Evolutionary conservation across 2,113 vertebrate genomes (phyloP).

Genomic region (Stomatorhinus ivindoensis): DNA sequence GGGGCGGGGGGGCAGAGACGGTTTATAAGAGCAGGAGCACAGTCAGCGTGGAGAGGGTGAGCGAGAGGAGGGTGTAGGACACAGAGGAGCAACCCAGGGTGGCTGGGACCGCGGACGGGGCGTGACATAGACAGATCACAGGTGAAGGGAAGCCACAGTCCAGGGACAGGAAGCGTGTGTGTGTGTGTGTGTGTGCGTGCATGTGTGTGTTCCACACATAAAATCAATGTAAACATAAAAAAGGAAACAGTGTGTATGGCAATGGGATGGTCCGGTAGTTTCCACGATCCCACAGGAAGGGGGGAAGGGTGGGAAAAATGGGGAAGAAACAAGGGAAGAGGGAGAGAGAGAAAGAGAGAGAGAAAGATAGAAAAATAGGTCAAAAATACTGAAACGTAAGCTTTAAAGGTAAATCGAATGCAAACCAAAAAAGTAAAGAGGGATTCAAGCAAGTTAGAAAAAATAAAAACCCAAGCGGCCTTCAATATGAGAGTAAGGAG

Average conservation of each 20-base stretch:
- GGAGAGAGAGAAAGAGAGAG: constrained; percentile 46
- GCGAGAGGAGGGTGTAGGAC: constrained; percentile 76
- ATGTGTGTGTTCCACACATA: not conserved
- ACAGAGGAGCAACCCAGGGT: constrained; percentile 78
- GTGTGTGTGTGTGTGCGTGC: not conserved
- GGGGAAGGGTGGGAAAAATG: constrained; percentile 45
- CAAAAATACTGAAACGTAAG: constrained; percentile 86
- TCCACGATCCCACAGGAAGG: constrained; percentile 62
- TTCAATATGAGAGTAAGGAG: constrained; percentile 33
- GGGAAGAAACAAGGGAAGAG: constrained; percentile 40
- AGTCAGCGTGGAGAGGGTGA: constrained; percentile 78
- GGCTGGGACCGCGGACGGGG: constrained; percentile 59
- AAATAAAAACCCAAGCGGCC: constrained; percentile 35
- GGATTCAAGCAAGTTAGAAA: constrained; percentile 60
- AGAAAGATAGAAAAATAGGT: constrained; percentile 86
- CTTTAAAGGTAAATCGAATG: constrained; percentile 71
- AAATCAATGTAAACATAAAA: not conserved
- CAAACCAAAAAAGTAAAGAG: constrained; percentile 53
- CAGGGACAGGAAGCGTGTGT: constrained; percentile 26
- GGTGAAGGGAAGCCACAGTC: constrained; percentile 1
- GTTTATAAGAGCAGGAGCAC: constrained; percentile 84
- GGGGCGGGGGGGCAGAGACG: constrained; percentile 27
- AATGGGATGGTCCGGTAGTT: constrained; percentile 59
- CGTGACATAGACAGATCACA: constrained; percentile 37
- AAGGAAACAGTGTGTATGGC: constrained; percentile 46